Evolutionary conservation across 2,113 vertebrate species (phyloP).

Genomic region (Trematomus loennbergii): DNA sequence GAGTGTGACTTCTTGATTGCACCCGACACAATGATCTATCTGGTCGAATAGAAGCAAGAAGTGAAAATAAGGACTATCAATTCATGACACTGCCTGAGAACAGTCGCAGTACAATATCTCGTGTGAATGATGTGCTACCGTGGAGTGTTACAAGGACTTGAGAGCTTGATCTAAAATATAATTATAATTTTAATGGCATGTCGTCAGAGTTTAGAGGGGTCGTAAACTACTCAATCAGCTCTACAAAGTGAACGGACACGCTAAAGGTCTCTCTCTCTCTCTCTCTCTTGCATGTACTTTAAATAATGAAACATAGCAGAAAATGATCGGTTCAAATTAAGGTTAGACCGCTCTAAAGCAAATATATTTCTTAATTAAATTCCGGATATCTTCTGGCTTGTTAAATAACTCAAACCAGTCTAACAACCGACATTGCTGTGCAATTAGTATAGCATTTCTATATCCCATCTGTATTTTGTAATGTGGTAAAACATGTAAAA

Average conservation of each 20-base stretch:
- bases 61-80: constrained; percentile 35
- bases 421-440: neutral
- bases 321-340: constrained; percentile 7
- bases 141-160: neutral
- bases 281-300: constrained; percentile 1
- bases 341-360: constrained; percentile 2
- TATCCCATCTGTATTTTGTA: neutral
- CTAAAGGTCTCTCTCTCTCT: constrained; percentile 24
- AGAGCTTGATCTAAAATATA: constrained; percentile 20
- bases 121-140: constrained; percentile 9
- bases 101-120: constrained; percentile 28
- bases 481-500: neutral
- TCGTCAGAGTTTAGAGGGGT: constrained; percentile 43
- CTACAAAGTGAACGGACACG: constrained; percentile 21
- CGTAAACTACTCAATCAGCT: constrained; percentile 40
- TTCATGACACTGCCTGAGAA: constrained; percentile 17
- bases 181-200: constrained; percentile 46
- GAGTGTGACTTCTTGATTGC: constrained; percentile 35
- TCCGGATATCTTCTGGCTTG: neutral
- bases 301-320: neutral
- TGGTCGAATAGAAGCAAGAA: constrained; percentile 35
- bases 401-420: constrained; percentile 1
- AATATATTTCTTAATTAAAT: neutral
- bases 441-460: neutral
- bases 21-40: constrained; percentile 46